Base-by-base conservation (phyloP, 2,797 vertebrate species). In the Euthynnus affinis region DNA sequence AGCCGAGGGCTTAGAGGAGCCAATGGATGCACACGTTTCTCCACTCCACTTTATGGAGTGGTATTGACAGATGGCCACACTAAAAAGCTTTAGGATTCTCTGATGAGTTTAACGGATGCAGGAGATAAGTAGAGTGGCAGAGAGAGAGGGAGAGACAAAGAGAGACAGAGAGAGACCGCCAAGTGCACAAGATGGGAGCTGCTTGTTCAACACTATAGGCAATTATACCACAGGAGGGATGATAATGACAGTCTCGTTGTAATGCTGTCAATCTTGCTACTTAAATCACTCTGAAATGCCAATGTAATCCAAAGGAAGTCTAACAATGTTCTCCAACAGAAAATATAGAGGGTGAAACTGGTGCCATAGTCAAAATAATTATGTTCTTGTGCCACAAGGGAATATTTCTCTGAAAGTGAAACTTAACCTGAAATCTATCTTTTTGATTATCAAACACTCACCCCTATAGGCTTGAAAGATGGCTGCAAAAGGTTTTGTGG, bases 31-130 rank as follows among this genome's bases (percentile, higher is more conserved):
- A 76, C 83, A 88, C 68, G 57, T 84, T 85, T 72, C 85, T 85
- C 84, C 83, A 88, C 87, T 93, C 85, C 88, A 92, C 89, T 93
- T 88, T 80, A 88, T 90, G 83, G 91, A 91, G 88, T 84, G 86
- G 87, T 90, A 92, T 90, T 93, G 93, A 95, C 93, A 94, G 93
- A 94, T 93, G 93, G 94, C 84, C 78, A 82, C 80, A 82, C 75
- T 91, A 91, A 92, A 93, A 91, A 87, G 88, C 87, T 83, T 84
- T 76, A 87, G 86, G 85, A 91, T 92, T 88, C 87, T 91, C 86
- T 81, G 77, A 86, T 89, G 89, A 87, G 76, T 89, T 88, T 76
- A 85, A 86, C 57, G 75, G 85, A 90, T 84, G 86, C 57, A 59
- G 44, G 57, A 81, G 78, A 87, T 85, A 76, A 86, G 69, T 61